Base-by-base conservation (phyloP, 37 sponge, comb jelly and placozoan genomes). In the Agelas oroides region DNA sequence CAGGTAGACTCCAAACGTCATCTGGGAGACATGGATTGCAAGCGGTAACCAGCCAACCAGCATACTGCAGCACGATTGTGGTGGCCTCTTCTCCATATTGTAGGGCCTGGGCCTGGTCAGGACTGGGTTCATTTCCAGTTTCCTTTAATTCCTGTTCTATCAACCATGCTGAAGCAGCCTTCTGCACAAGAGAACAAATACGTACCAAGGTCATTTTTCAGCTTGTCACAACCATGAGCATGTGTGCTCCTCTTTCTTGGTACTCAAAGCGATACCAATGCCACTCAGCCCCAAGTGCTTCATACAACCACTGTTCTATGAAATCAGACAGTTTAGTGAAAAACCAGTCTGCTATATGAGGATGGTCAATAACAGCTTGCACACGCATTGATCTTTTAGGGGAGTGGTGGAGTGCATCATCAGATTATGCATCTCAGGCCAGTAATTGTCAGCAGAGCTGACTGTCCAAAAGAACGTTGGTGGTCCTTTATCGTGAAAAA, bases 341-440 rank as follows among this genome's bases (percentile, higher is more conserved):
- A 54, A 55, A 75, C 76, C 76, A 75, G 60, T 75, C 76, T 14
- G 76, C 31, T 11, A 75, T 75, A 32, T 56, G 60, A 25, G 73
- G 73, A 38, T 34, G 14, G 52, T 36, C 15, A 14, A 75, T 56
- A 17, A 75, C 76, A 52, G 76, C 76, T 15, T 71, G 46, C 16
- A 28, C 37, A 71, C 72, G 72, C 18, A 24, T n/a, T 34, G 37
- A 15, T 36, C 14, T 56, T 56, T 15, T 15, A 25, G 65, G 12
- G 27, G 13, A 13, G 15, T 15, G 12, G 27, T 15, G 23, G 65
- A 65, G 71, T 53, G 60, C 1, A 38, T 56, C 71, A 81, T 53
- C n/a, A 81, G 71, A 36, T 56, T 54, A 71, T 81, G 82, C n/a
- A 81, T 59, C 16, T 81, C 82, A 70, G 82, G 82, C 71, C 82